Conservation (phyloP, 2,888 invertebrate genomes). For the Caprella mutica region DNA sequence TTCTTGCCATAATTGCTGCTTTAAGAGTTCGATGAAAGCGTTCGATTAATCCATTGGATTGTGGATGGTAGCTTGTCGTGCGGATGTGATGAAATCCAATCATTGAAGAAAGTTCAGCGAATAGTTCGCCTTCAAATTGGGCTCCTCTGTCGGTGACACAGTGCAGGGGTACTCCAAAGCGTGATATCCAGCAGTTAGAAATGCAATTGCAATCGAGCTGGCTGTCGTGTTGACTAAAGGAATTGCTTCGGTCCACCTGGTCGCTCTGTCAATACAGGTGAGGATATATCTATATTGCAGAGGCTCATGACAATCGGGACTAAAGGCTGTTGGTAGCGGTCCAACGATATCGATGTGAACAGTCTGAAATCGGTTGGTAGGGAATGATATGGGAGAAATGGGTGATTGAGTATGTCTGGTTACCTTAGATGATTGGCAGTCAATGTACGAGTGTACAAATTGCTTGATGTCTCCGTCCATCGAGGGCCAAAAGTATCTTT, state of each 20-base stretch:
- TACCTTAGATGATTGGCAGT: background rate
- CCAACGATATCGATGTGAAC: slow-evolving; percentile 43
- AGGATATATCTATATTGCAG: slow-evolving; percentile 29
- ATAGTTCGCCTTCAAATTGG: too few relatives aligned
- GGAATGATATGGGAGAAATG: too few relatives aligned
- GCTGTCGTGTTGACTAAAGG: slow-evolving; percentile 40
- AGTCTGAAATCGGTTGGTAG: slow-evolving; percentile 39
- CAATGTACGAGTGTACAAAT: background rate
- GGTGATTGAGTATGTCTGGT: background rate
- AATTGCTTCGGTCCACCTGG: slow-evolving; percentile 39
- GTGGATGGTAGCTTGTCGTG: too few relatives aligned
- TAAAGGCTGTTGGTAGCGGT: slow-evolving; percentile 38
- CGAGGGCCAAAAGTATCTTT: background rate
- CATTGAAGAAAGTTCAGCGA: slow-evolving; percentile 31
- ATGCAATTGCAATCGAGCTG: slow-evolving; percentile 37
- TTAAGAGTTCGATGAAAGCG: slow-evolving; percentile 41
- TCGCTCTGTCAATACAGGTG: slow-evolving; percentile 37
- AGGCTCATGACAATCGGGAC: background rate
- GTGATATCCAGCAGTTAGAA: slow-evolving; percentile 40
- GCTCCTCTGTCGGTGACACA: slow-evolving; percentile 39
- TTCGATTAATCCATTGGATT: slow-evolving; percentile 41
- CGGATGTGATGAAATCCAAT: slow-evolving; percentile 12
- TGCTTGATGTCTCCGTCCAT: background rate
- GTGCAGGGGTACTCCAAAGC: slow-evolving; percentile 37
- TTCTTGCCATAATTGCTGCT: slow-evolving; percentile 38